Conservation (phyloP, 2,113 vertebrate genomes). For the Haliaeetus leucogaster region DNA sequence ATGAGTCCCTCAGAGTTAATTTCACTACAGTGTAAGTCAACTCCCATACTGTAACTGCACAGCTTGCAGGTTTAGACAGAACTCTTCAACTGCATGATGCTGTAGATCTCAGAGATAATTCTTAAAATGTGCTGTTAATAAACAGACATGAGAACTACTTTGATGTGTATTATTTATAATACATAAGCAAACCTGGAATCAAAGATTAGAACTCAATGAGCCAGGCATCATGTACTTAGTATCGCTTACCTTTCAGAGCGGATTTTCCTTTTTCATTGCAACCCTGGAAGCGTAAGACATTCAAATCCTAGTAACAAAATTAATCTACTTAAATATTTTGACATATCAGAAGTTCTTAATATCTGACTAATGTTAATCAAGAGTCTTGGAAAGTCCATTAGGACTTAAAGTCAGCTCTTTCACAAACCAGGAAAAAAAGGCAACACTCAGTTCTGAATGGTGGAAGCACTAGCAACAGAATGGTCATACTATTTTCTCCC, state of each 20-base stretch:
- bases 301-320: neutral
- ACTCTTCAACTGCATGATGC: neutral
- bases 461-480: neutral
- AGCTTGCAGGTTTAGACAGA: neutral
- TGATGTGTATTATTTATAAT: neutral
- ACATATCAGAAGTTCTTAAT: neutral
- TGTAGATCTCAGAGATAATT: neutral
- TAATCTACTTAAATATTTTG: neutral
- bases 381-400: neutral
- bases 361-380: neutral
- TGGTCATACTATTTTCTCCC: accelerated
- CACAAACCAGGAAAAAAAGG: neutral
- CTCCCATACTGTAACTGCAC: neutral
- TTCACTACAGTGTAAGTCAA: neutral
- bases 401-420: neutral
- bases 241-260: neutral
- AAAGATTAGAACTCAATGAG: neutral
- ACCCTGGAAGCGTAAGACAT: neutral
- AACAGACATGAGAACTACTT: neutral
- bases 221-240: neutral
- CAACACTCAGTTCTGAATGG: neutral
- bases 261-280: neutral
- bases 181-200: neutral
- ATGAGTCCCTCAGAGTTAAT: neutral
- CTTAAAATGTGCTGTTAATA: neutral